Evolutionary conservation across 2,888 invertebrate genomes (phyloP).

Genomic region (Cantharis rufa): DNA sequence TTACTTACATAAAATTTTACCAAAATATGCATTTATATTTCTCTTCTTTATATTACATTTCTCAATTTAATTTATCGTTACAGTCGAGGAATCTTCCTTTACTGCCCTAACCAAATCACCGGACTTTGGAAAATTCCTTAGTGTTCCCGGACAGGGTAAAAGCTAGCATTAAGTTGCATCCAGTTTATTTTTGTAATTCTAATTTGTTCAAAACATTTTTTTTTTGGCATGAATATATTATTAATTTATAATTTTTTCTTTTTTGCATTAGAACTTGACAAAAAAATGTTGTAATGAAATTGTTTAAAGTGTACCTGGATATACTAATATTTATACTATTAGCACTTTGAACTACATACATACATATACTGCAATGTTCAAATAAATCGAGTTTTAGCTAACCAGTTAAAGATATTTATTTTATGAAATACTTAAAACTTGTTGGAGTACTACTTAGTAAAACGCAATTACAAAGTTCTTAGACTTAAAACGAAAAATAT

Average conservation of each 20-base stretch:
- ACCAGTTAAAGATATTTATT: background rate
- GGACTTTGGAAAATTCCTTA: slow-evolving; percentile 56
- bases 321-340: background rate
- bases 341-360: background rate
- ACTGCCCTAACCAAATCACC: slow-evolving; percentile 47
- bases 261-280: background rate
- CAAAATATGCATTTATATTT: background rate
- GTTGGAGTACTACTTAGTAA: background rate
- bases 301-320: background rate
- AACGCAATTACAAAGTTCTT: background rate
- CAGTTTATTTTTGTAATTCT: background rate
- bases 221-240: background rate
- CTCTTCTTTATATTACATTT: background rate
- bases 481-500: background rate
- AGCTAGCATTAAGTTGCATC: background rate
- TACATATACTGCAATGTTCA: background rate
- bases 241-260: background rate
- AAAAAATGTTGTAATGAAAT: background rate
- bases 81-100: slow-evolving; percentile 52
- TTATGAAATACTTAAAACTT: background rate
- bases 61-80: slow-evolving; percentile 35
- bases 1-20: background rate
- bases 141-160: slow-evolving; percentile 56
- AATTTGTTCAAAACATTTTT: background rate
- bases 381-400: background rate